Percentiles rank a stretch among this genome's conserved stretches.
Evolutionary conservation across 35 echinoderm and acorn worm genomes (phyloP).

Genomic region (Ophioderma brevispina): DNA sequence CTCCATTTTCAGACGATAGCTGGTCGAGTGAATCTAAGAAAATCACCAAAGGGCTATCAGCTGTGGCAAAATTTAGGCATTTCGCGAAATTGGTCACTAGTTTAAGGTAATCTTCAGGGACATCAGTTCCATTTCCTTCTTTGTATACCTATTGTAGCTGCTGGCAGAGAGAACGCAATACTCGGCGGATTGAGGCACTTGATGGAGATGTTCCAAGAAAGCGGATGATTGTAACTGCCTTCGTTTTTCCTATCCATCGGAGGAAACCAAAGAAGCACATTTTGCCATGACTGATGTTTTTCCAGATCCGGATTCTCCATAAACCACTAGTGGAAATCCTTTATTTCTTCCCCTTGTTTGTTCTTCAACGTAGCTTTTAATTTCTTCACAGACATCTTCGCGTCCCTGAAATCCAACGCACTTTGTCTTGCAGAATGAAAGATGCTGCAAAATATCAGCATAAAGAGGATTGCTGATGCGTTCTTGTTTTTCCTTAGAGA

Average conservation of each 20-base stretch:
- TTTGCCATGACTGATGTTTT: slow-evolving; percentile 48
- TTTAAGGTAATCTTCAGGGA: background rate
- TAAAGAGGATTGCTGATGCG: slow-evolving; percentile 11
- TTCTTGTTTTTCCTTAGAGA: background rate
- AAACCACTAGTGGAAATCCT: background rate
- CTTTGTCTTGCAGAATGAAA: slow-evolving; percentile 36
- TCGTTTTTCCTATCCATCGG: background rate
- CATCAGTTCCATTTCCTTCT: background rate
- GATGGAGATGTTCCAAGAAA: slow-evolving; percentile 73
- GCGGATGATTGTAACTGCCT: background rate
- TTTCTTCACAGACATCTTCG: background rate
- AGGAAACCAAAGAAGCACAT: background rate
- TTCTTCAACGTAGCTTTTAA: slow-evolving; percentile 29
- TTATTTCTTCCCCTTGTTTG: background rate
- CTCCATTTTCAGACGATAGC: slow-evolving; percentile 55
- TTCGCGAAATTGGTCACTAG: background rate
- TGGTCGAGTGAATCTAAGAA: slow-evolving; percentile 86
- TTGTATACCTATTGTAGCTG: slow-evolving; percentile 27
- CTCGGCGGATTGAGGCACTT: slow-evolving; percentile 67
- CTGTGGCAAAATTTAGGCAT: slow-evolving; percentile 27
- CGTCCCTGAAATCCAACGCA: slow-evolving; percentile 26
- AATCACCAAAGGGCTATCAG: slow-evolving; percentile 59
- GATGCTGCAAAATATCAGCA: slow-evolving; percentile 31
- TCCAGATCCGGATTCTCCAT: slow-evolving; percentile 37
- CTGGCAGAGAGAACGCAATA: slow-evolving; percentile 51